A percentile compares a stretch with the other conserved stretches of the same genome.
phyloP scores from a whole-genome alignment of 1,140 invertebrate species.

The Leptopilina boulardi region DNA sequence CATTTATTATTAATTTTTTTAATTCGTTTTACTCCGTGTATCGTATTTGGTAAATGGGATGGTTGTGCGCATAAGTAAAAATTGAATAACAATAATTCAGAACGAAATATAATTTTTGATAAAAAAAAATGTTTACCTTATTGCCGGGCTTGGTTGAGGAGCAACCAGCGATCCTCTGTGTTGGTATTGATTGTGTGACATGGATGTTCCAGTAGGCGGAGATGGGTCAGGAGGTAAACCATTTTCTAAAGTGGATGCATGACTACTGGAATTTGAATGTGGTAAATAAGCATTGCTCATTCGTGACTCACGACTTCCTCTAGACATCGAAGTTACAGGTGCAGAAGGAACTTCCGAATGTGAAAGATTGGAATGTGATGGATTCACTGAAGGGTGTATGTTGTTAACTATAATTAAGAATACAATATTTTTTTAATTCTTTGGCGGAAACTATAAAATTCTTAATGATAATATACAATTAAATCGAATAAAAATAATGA shows the following conservation, averaged over 20 bases:
- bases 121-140: slow-evolving; percentile 68
- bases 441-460: neutral
- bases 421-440: neutral
- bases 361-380: slow-evolving; percentile 69
- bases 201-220: slow-evolving; percentile 66
- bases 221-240: slow-evolving; percentile 75
- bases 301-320: slow-evolving; percentile 68
- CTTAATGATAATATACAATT: neutral
- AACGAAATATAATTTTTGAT: neutral
- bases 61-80: too few relatives aligned
- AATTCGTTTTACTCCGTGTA: too few relatives aligned
- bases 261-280: slow-evolving; percentile 68
- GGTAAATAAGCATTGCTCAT: slow-evolving; percentile 70
- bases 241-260: slow-evolving; percentile 73
- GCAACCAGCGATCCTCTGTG: slow-evolving; percentile 71
- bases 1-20: too few relatives aligned
- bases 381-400: slow-evolving; percentile 75
- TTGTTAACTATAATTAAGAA: slow-evolving; percentile 73
- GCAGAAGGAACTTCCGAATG: slow-evolving; percentile 66
- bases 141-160: slow-evolving; percentile 76
- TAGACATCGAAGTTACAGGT: slow-evolving; percentile 59
- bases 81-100: too few relatives aligned
- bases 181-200: slow-evolving; percentile 65
- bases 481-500: too few relatives aligned
- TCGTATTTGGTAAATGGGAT: too few relatives aligned